Percentiles rank a stretch among this genome's conserved stretches.
These are phyloP conservation scores for Strigops habroptila DNA, from an alignment of 2,113 vertebrate genomes.

Conservation along the genomic window DNA sequence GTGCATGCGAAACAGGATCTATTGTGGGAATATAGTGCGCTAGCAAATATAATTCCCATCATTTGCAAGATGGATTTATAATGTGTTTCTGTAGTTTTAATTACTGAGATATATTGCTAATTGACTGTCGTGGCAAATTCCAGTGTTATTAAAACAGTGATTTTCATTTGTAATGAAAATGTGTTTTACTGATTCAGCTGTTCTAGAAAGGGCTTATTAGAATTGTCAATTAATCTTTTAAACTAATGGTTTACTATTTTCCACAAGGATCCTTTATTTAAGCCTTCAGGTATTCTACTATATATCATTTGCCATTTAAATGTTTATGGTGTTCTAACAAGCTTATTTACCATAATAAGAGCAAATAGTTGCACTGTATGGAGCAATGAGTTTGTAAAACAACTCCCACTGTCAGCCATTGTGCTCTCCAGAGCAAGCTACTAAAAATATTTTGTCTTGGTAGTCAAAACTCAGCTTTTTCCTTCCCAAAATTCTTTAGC, in stretches of 20 bases:
- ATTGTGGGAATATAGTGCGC: not conserved
- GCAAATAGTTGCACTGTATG: not conserved
- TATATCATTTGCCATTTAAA: slow-evolving; percentile 19
- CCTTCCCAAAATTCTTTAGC: not conserved
- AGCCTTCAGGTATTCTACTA: not conserved
- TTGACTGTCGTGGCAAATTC: slow-evolving; percentile 32
- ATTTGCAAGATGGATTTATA: not conserved
- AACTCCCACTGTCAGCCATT: not conserved
- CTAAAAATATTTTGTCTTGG: not conserved
- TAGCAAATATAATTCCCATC: not conserved
- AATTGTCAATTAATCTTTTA: not conserved
- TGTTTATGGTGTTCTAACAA: slow-evolving; percentile 15
- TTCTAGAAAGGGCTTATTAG: slow-evolving; percentile 15
- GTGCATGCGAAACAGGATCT: not conserved
- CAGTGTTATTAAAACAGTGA: not conserved
- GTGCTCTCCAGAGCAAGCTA: not conserved
- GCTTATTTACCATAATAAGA: not conserved
- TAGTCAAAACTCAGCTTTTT: not conserved
- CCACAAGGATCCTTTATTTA: not conserved
- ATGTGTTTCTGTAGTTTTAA: slow-evolving; percentile 21
- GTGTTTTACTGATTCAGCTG: slow-evolving; percentile 7
- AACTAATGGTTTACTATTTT: slow-evolving; percentile 28
- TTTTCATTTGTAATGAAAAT: slow-evolving; percentile 22
- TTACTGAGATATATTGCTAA: not conserved
- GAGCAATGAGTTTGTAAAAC: slow-evolving; percentile 8